Evolutionary conservation across 2,113 vertebrate species (phyloP), one percentile per base, ranked within the genome.

Genomic region (Delphinus delphis): DNA sequence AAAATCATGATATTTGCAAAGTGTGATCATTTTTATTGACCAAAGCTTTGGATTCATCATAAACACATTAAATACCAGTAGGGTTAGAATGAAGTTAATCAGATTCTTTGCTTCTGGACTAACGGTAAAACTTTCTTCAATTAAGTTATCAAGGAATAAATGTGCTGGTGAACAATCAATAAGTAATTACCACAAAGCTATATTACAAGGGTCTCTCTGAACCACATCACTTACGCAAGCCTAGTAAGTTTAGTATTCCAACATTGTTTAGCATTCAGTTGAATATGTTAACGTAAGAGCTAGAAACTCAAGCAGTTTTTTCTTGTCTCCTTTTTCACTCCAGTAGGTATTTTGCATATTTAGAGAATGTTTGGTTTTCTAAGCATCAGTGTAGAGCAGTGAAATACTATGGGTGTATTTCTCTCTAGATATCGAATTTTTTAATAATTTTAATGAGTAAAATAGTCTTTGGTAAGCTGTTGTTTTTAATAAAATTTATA

Each of bases 121-220:
- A 79, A 90, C 90, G 20, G 58, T 81, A 97, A 96, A 96, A 96
- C 60, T 95, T 96, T 90, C 50, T 87, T 97, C 68, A 92, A 31
- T 95, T 93, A 96, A 87, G 18, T 95, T 96, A 90, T 85, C 33
- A 92, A 97, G 71, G 41, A 91, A 88, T 90, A 93, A 88, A 93
- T 96, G 93, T 47, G 47, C 53, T 90, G 26, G 36, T 38, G 55
- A 93, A 38, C 44, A 96, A 88, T 97, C 95, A 86, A 90, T 97
- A 98, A 90, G 67, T 96, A 97, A 94, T 98, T 96, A 97, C 73
- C 8, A 44, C 53, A 83, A 55, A 68, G 18, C 67, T 50, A 1
- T 94, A 60, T 90, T 84, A 81, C 83, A 79, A 36, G 25, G 1
- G 33, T 85, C 9, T 93, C 14, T 63, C 60, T 90, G 70, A 96